phyloP scores from a whole-genome alignment of 2,113 vertebrate species.

The Hyaena hyaena region DNA sequence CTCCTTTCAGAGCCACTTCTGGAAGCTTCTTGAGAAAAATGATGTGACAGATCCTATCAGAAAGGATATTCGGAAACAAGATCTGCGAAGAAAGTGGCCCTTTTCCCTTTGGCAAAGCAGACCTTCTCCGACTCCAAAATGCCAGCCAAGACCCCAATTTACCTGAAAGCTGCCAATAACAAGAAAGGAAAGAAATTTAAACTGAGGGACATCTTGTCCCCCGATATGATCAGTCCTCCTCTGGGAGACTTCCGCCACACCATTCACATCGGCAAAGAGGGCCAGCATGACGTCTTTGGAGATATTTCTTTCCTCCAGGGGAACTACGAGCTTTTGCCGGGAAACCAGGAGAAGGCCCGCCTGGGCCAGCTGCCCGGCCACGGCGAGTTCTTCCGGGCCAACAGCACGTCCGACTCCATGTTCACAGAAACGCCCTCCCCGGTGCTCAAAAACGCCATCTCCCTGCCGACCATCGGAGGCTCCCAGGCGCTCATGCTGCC shows the following conservation, averaged over 20 bases:
- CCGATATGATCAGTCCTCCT: constrained; percentile 98
- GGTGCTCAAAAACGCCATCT: constrained; percentile 99
- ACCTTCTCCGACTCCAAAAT: constrained; percentile 85
- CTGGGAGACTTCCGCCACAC: constrained; percentile 99
- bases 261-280: constrained; percentile 97
- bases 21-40: constrained; percentile 42
- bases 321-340: constrained; percentile 96
- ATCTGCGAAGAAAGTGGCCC: constrained; percentile 45
- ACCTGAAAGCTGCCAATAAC: constrained; percentile 95
- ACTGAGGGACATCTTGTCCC: constrained; percentile 96
- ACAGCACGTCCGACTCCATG: constrained; percentile 96
- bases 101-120: neutral
- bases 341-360: constrained; percentile 88
- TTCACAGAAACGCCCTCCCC: constrained; percentile 95
- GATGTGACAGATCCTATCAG: constrained; percentile 65
- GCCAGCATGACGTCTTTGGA: constrained; percentile 95
- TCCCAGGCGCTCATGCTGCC: constrained; percentile 96
- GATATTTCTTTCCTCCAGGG: constrained; percentile 99
- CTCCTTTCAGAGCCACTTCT: neutral
- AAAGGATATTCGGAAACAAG: constrained; percentile 22
- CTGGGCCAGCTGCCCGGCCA: constrained; percentile 88
- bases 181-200: constrained; percentile 99
- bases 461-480: constrained; percentile 96
- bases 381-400: constrained; percentile 93
- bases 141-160: constrained; percentile 99